Percentiles rank a stretch among this genome's conserved stretches.
Conservation (phyloP, 2,888 invertebrate species). For the Teinopalpus imperialis region DNA sequence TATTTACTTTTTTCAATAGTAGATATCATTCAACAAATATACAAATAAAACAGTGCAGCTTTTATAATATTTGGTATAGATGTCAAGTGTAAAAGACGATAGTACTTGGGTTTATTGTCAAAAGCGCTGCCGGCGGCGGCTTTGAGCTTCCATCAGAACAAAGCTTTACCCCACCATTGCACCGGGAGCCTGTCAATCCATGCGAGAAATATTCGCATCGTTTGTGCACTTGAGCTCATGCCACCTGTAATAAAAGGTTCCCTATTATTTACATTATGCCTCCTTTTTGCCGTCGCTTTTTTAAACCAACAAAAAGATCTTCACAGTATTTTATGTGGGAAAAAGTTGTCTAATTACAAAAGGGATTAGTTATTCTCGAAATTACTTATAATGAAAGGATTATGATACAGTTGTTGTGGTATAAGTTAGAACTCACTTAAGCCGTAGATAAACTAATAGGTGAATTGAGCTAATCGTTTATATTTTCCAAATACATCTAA, state of each 20-base stretch:
- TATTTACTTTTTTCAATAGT: too few relatives aligned
- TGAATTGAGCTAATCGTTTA: background rate
- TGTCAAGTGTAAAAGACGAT: slow-evolving; percentile 21
- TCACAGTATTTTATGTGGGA: slow-evolving; percentile 40
- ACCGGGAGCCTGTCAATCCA: slow-evolving; percentile 47
- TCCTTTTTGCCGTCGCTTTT: slow-evolving; percentile 46
- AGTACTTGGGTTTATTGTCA: slow-evolving; percentile 6
- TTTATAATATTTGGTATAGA: slow-evolving; percentile 2
- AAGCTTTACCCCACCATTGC: slow-evolving; percentile 51
- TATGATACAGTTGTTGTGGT: slow-evolving; percentile 40
- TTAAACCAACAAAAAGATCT: slow-evolving; percentile 46
- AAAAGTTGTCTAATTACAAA: slow-evolving; percentile 47
- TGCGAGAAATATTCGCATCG: slow-evolving; percentile 59
- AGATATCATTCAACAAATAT: background rate
- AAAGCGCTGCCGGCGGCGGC: slow-evolving; percentile 48
- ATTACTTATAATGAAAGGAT: slow-evolving; percentile 52
- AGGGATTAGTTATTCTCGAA: slow-evolving; percentile 47
- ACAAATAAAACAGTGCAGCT: background rate
- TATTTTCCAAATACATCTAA: too few relatives aligned
- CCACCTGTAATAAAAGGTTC: slow-evolving; percentile 68
- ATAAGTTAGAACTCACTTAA: slow-evolving; percentile 41
- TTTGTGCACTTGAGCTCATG: slow-evolving; percentile 71
- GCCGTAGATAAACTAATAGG: slow-evolving; percentile 20
- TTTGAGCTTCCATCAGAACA: slow-evolving; percentile 54
- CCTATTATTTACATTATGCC: slow-evolving; percentile 43